Conservation (phyloP, 2,888 invertebrate species). For the Epistrophe eligans region DNA sequence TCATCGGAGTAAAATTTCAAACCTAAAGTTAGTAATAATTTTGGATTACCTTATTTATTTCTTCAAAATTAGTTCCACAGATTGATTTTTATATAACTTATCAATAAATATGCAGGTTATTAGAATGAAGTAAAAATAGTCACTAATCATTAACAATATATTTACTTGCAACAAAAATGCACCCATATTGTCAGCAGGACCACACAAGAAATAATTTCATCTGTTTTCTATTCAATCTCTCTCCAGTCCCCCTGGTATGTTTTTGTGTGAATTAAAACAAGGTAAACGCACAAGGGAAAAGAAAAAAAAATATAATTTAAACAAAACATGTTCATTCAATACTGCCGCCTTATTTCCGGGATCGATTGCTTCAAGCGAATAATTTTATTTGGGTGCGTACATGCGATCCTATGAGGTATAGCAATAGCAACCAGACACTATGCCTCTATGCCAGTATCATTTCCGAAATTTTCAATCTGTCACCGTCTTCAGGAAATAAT, state of each 20-base stretch:
- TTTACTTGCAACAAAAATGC: too few species aligned
- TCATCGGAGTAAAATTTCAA: too few species aligned
- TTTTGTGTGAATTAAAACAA: constrained; percentile 42
- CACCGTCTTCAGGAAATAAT: constrained; percentile 42
- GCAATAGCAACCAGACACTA: not conserved
- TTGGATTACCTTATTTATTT: too few species aligned
- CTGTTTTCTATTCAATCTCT: constrained; percentile 17
- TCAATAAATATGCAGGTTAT: not conserved
- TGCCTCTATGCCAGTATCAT: constrained; percentile 15
- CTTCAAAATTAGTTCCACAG: not conserved
- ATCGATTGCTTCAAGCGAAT: constrained; percentile 34
- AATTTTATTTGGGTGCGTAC: constrained; percentile 19
- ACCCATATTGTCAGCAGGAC: constrained; percentile 28
- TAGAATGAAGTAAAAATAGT: not conserved
- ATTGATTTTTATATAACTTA: not conserved
- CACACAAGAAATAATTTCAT: constrained; percentile 52
- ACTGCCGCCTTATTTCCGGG: constrained; percentile 66
- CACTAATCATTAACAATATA: too few species aligned
- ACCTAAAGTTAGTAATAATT: too few species aligned
- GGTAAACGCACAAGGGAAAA: constrained; percentile 44
- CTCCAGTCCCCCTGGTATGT: constrained; percentile 17
- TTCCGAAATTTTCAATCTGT: constrained; percentile 61
- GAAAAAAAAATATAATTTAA: constrained; percentile 44
- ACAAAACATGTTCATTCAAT: constrained; percentile 63
- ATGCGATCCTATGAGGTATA: constrained; percentile 6